A percentile compares a stretch with the other conserved stretches of the same genome.
Conservation (phyloP, 2,797 vertebrate species). For the Oreochromis grahami region DNA sequence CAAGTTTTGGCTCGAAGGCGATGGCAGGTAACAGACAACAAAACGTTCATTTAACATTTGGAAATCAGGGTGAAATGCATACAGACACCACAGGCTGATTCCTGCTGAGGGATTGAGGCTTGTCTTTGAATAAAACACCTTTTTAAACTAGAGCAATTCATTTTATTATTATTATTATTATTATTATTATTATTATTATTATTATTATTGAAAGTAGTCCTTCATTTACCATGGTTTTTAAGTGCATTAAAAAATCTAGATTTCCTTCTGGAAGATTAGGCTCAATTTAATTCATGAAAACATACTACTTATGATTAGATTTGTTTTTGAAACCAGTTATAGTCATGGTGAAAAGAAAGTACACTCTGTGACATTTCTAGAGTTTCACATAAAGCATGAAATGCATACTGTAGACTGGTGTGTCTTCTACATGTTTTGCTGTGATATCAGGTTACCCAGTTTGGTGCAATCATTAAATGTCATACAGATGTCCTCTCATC, state of each 20-base stretch:
- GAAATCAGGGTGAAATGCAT: background rate
- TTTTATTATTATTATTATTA: background rate
- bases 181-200: background rate
- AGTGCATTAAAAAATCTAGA: background rate
- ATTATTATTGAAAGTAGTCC: background rate
- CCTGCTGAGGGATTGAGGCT: background rate
- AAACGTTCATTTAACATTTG: background rate
- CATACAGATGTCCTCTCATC: too few species aligned
- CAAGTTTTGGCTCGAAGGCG: conserved; percentile 87
- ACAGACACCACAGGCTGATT: too few species aligned
- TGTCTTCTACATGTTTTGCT: too few species aligned
- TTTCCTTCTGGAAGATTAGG: background rate
- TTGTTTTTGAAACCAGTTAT: background rate
- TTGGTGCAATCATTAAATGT: too few species aligned
- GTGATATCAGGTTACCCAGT: too few species aligned
- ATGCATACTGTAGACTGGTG: too few species aligned
- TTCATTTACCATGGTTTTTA: background rate
- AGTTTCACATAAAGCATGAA: too few species aligned
- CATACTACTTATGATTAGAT: background rate
- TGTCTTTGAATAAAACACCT: background rate
- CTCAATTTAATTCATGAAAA: background rate
- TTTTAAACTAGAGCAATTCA: background rate
- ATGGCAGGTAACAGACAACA: conserved; percentile 86
- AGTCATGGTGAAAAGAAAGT: background rate
- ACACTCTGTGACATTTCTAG: background rate